phyloP scores from a whole-genome alignment of 2,797 vertebrate genomes.

The Glossophaga mutica region DNA sequence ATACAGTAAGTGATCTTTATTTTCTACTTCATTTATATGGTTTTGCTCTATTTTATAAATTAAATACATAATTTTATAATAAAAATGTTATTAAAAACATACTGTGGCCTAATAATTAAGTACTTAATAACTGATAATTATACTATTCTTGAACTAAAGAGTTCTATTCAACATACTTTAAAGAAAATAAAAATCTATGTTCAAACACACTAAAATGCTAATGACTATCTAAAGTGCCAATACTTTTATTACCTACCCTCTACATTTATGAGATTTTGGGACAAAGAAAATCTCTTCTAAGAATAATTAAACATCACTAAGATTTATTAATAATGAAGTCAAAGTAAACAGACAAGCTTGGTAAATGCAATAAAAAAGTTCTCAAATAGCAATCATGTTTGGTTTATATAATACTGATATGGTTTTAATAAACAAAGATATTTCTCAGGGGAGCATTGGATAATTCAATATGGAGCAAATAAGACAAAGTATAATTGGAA shows the following conservation, averaged over 20 bases:
- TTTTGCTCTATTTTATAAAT: background rate
- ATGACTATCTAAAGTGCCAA: background rate
- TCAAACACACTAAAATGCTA: conserved; percentile 11
- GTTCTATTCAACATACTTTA: background rate
- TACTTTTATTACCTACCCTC: background rate
- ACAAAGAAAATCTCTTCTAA: background rate
- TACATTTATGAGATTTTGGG: conserved; percentile 14
- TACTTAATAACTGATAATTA: background rate
- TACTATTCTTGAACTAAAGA: background rate
- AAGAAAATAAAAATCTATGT: conserved; percentile 36
- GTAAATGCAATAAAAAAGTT: conserved; percentile 33
- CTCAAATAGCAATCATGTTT: background rate
- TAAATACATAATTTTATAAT: background rate
- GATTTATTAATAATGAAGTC: conserved; percentile 32
- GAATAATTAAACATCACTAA: conserved; percentile 12
- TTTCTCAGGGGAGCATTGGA: background rate
- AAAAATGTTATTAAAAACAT: background rate
- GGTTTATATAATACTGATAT: conserved; percentile 43
- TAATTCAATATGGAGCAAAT: conserved; percentile 29
- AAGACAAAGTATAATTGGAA: background rate
- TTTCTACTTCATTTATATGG: background rate
- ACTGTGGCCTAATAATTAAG: background rate
- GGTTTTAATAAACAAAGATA: conserved; percentile 35
- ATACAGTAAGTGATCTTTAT: background rate
- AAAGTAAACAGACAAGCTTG: conserved; percentile 31